These are phyloP conservation scores for Beroe ovata DNA, from an alignment of 37 sponge, comb jelly and placozoan species.

Conservation along the genomic window DNA sequence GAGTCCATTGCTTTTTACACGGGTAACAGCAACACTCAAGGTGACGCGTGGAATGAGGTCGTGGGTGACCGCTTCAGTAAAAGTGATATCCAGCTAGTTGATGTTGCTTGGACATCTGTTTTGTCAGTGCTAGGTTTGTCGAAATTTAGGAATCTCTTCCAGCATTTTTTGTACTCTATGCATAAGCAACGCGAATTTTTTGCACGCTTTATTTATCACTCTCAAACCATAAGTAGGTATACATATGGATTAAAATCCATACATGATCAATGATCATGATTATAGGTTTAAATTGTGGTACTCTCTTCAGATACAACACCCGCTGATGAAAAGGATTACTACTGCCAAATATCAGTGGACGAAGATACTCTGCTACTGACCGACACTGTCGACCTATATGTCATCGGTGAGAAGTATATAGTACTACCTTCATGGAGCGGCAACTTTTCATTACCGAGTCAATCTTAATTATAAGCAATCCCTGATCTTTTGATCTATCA, in stretches of 20 bases:
- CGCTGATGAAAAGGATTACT: constrained; percentile 45
- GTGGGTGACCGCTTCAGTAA: constrained; percentile 6
- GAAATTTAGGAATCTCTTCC: no score
- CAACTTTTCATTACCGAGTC: no score
- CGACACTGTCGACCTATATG: not conserved
- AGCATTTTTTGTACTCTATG: no score
- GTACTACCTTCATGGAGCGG: no score
- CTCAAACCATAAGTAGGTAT: no score
- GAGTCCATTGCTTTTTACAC: not conserved
- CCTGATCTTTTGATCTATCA: no score
- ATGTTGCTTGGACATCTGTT: not conserved
- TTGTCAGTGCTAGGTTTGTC: not conserved
- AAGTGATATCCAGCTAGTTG: not conserved
- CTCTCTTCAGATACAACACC: not conserved
- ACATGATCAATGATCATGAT: no score
- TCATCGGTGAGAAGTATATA: constrained; percentile 41
- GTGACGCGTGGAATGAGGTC: constrained; percentile 23
- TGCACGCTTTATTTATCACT: no score
- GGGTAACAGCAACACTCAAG: not conserved
- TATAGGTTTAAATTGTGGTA: no score
- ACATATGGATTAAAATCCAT: no score
- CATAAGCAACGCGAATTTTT: no score
- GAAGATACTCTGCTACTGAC: not conserved
- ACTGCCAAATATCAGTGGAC: not conserved
- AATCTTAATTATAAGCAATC: no score